Evolutionary conservation across 2,113 vertebrate species (phyloP), one percentile per base, ranked within the genome.

Genomic region (Collichthys lucidus): DNA sequence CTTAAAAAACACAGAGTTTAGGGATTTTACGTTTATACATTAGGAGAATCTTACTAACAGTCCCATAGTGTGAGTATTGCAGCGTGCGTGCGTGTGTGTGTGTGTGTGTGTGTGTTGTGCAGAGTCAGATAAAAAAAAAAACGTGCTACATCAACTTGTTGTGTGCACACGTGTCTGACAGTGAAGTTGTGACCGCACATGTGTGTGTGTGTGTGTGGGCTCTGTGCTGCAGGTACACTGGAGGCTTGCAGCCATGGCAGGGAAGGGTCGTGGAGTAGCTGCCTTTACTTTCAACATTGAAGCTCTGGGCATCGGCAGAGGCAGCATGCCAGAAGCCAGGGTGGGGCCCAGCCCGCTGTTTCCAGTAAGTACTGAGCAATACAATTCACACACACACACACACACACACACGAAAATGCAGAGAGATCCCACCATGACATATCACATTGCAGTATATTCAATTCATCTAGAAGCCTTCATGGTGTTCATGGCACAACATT

Each of bases 241-340:
- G 52, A 65, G 67, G 40, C 11, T 56, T 29, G 88, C 52, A 67
- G 84, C 47, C 3, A 98, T 98, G 97, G 95, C 96, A 52, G 95
- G 95, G 26, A 95, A 56, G 82, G 96, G 95, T 20, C 95, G 94
- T 77, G 97, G 96, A 8, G 82, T 94, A 26, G 95, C 94, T 81
- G 91, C 94, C 0, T 97, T 97, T 31, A 94, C 95, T n/a, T 98
- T 99, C 86, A 96, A 96, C 60, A 87, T 97, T 0, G 96, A 98
- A n/a, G 93, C 96, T 4, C 89, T 98, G 87, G 96, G 97, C 46
- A 95, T 98, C 89, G 86, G 90, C 79, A 96, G 94, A 89, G 96
- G 96, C 26, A 91, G 91, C 59, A 95, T 98, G 68, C 96, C 96
- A 74, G 97, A 98, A 26, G 86, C 90, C 1, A 89, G 90, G 63